Conservation (phyloP, 2,113 vertebrate species). For the Sphaerodactylus townsendi region DNA sequence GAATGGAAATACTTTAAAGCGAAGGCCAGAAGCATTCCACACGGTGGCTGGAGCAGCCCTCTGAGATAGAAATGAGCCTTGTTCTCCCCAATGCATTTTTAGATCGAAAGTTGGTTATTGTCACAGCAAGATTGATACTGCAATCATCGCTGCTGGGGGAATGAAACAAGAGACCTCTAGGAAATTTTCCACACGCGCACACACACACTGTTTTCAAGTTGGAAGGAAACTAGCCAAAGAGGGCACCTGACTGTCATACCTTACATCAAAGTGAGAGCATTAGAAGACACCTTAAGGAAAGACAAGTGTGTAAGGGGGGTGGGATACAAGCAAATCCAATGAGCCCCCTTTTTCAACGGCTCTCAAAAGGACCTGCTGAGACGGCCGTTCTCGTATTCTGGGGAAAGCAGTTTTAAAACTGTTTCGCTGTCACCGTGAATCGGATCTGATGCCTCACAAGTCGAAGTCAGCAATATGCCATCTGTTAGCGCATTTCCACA, state of each 20-base stretch:
- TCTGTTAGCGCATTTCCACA: conserved; percentile 40
- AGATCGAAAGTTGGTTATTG: neutral
- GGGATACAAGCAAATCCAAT: neutral
- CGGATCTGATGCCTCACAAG: conserved; percentile 52
- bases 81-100: neutral
- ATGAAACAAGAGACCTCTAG: neutral
- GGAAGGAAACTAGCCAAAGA: neutral
- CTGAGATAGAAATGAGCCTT: neutral
- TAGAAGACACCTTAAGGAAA: conserved; percentile 18
- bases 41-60: neutral
- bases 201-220: neutral
- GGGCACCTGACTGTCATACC: neutral
- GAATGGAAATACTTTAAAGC: neutral
- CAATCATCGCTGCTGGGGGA: neutral
- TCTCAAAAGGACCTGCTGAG: conserved; percentile 11
- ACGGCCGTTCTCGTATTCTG: conserved; percentile 14
- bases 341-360: neutral
- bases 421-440: neutral
- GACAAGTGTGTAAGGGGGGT: neutral
- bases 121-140: conserved; percentile 9
- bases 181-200: too few relatives aligned
- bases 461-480: conserved; percentile 39
- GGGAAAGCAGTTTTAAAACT: conserved; percentile 25
- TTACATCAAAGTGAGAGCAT: conserved; percentile 8
- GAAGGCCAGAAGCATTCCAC: accelerated